Conservation (phyloP, 2,113 vertebrate species). For the Saimiri boliviensis region DNA sequence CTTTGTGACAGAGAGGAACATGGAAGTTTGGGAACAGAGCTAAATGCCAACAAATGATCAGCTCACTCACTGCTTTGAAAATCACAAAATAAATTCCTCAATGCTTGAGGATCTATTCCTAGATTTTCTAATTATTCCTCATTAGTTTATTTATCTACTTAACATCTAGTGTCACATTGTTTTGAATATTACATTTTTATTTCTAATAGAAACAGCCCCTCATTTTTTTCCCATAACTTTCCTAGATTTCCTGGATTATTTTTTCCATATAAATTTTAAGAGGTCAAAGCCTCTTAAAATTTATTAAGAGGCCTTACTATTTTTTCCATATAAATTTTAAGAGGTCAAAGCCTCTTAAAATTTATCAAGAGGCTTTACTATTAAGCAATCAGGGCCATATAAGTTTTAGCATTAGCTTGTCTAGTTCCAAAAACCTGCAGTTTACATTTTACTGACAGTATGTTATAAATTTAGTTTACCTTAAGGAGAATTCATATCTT, state of each 20-base stretch:
- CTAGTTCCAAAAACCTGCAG: neutral
- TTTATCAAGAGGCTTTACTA: too few species aligned
- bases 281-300: constrained; percentile 61
- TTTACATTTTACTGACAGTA: neutral
- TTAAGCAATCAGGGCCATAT: constrained; percentile 61
- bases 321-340: constrained; percentile 7
- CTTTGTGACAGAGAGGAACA: neutral
- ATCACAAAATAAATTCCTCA: neutral
- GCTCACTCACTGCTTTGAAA: neutral
- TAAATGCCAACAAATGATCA: neutral
- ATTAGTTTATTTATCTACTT: neutral
- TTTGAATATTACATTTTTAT: constrained; percentile 25
- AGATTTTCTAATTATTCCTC: neutral
- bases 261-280: neutral
- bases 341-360: constrained; percentile 61
- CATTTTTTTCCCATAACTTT: constrained; percentile 27
- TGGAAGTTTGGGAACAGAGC: neutral
- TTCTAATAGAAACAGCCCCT: neutral
- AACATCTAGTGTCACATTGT: neutral
- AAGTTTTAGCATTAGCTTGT: constrained; percentile 11
- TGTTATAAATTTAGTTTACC: neutral
- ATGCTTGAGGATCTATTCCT: neutral
- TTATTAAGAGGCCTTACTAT: neutral
- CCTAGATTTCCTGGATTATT: neutral
- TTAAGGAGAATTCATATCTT: neutral